Evolutionary conservation across 2,888 invertebrate species (phyloP).

Genomic region (Troilus luridus): DNA sequence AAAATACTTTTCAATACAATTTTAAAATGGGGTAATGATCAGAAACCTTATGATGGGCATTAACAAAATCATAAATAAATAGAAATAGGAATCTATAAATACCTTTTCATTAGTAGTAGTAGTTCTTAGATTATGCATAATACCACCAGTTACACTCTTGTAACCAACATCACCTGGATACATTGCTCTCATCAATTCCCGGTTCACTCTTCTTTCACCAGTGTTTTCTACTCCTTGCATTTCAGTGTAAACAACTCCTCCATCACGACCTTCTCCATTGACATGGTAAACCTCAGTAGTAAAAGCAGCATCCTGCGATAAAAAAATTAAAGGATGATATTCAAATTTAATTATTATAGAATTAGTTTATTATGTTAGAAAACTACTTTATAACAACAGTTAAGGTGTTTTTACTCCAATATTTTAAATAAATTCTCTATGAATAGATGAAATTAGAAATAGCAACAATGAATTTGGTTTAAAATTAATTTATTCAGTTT

Average conservation of each 20-base stretch:
- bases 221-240: slow-evolving; percentile 90
- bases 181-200: slow-evolving; percentile 77
- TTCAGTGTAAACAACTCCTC: slow-evolving; percentile 96
- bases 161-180: slow-evolving; percentile 89
- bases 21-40: too few relatives aligned
- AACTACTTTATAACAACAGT: too few relatives aligned
- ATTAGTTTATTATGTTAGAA: too few relatives aligned
- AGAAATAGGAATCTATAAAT: not conserved
- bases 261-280: slow-evolving; percentile 89
- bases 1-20: not conserved
- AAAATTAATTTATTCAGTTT: too few relatives aligned
- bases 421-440: too few relatives aligned
- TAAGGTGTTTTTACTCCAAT: too few relatives aligned
- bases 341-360: too few relatives aligned
- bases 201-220: slow-evolving; percentile 80
- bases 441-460: too few relatives aligned
- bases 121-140: slow-evolving; percentile 85
- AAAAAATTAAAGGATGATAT: slow-evolving; percentile 10
- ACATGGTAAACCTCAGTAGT: slow-evolving; percentile 94
- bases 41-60: too few relatives aligned
- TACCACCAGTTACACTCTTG: slow-evolving; percentile 87
- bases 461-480: too few relatives aligned
- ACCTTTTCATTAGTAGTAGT: slow-evolving; percentile 88
- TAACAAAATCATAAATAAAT: not conserved
- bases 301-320: slow-evolving; percentile 80